Evolutionary conservation across 2,113 vertebrate genomes (phyloP).

Genomic region (Podiceps cristatus): DNA sequence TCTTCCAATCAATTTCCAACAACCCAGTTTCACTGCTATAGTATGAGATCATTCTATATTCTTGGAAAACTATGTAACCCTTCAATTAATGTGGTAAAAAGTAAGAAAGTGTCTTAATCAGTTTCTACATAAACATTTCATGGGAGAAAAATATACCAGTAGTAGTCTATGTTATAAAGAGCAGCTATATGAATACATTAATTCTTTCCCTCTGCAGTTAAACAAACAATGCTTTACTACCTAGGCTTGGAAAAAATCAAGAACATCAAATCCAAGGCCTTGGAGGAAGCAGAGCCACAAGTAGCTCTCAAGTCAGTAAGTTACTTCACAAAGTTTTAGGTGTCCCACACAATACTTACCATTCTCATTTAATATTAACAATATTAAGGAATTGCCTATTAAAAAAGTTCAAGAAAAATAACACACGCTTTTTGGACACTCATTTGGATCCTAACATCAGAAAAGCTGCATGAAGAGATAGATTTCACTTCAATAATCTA

Average conservation of each 20-base stretch:
- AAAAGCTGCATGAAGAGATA: neutral
- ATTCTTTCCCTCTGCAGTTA: slow-evolving; percentile 15
- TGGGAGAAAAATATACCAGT: neutral
- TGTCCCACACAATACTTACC: neutral
- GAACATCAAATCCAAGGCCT: neutral
- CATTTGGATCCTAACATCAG: neutral
- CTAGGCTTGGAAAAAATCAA: neutral
- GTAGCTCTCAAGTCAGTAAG: neutral
- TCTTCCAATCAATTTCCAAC: neutral
- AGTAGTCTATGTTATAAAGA: slow-evolving; percentile 2
- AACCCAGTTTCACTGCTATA: neutral
- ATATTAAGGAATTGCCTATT: neutral
- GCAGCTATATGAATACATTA: neutral
- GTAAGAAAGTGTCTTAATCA: slow-evolving; percentile 24
- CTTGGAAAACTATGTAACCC: neutral
- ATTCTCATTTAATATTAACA: neutral
- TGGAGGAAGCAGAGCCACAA: neutral
- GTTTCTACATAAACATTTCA: neutral
- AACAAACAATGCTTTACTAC: slow-evolving; percentile 33
- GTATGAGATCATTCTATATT: slow-evolving; percentile 13
- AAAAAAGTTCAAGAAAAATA: neutral
- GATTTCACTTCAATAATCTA: neutral
- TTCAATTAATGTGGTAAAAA: slow-evolving; percentile 5
- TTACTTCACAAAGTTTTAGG: neutral
- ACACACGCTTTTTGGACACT: neutral